Conservation (phyloP, 2,113 vertebrate genomes). For the Sturnus vulgaris region DNA sequence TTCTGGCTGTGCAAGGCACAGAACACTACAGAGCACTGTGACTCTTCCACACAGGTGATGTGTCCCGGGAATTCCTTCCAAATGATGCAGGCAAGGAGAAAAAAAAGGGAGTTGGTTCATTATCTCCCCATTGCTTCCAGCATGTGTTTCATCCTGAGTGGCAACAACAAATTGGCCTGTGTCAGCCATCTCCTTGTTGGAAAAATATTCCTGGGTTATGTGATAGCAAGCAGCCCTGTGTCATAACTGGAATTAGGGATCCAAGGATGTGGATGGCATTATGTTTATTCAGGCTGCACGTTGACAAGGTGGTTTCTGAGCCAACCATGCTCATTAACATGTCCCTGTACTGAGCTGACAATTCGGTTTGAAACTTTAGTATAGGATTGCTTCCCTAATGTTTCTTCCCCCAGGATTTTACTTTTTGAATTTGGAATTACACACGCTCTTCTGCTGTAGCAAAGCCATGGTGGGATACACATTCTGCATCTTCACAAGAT, state of each 20-base stretch:
- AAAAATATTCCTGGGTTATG: neutral
- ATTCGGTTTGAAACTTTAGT: neutral
- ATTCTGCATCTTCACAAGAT: neutral
- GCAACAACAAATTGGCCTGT: neutral
- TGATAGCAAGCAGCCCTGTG: neutral
- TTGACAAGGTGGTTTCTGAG: neutral
- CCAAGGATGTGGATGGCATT: neutral
- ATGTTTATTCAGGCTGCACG: neutral
- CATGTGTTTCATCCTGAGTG: neutral
- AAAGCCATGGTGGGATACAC: neutral
- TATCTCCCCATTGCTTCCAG: neutral
- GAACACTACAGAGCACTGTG: neutral
- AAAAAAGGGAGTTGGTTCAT: neutral
- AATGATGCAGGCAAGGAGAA: neutral
- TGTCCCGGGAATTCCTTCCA: neutral
- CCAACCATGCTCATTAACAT: neutral
- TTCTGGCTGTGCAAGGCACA: neutral
- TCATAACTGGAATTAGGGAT: neutral
- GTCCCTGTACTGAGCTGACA: neutral
- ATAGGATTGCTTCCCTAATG: neutral
- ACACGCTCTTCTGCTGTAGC: neutral
- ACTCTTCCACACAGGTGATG: neutral
- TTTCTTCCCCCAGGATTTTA: neutral
- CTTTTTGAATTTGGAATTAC: neutral
- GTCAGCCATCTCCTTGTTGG: neutral